Conservation (phyloP, 2,888 invertebrate species). For the Trachelus troglodyta region DNA sequence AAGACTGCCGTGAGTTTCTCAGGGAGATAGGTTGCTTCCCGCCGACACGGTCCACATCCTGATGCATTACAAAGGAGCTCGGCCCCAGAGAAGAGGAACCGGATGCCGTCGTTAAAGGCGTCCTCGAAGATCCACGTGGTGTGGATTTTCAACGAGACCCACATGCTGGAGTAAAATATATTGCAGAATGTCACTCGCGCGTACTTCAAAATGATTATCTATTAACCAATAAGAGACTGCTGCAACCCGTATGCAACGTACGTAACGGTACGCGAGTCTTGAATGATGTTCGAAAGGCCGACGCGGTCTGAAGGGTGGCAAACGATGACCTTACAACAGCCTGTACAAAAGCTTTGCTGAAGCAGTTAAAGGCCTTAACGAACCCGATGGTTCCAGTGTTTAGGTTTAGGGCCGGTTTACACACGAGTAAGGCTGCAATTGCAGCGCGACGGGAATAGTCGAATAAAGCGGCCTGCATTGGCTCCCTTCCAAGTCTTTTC, state of each 20-base stretch:
- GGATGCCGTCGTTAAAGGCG: not conserved
- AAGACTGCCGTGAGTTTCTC: conserved; percentile 28
- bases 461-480: not conserved
- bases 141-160: not conserved
- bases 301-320: not conserved
- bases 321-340: not conserved
- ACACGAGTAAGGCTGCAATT: not conserved
- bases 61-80: not conserved
- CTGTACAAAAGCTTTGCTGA: not conserved
- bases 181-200: not conserved
- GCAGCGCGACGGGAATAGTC: not conserved
- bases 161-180: not conserved
- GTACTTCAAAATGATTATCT: not conserved
- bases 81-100: not conserved
- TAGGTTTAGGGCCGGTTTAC: not conserved
- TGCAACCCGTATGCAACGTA: not conserved
- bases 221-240: not conserved
- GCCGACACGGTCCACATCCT: conserved; percentile 34
- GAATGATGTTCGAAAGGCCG: not conserved
- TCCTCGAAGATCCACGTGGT: not conserved
- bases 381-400: not conserved
- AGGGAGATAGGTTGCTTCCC: conserved; percentile 42
- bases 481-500: not conserved
- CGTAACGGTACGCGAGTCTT: not conserved
- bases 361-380: not conserved